Conservation (phyloP, 2,113 vertebrate species). For the Strigops habroptila region DNA sequence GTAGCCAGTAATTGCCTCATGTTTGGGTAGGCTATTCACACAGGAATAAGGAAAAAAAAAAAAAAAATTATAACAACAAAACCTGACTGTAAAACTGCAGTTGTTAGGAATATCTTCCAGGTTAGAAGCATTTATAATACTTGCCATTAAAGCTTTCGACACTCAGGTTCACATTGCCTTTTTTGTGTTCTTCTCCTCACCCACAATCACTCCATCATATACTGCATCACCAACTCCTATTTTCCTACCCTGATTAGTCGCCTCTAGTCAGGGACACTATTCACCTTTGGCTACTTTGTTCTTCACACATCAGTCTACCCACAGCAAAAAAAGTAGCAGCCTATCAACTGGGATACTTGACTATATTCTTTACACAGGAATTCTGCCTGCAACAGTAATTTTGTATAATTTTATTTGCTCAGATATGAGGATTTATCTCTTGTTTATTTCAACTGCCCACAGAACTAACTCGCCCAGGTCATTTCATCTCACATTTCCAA, state of each 20-base stretch:
- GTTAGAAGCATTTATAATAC: background rate
- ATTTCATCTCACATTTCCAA: background rate
- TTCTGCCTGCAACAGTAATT: background rate
- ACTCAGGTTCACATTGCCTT: background rate
- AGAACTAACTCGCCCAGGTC: background rate
- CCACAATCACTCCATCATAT: background rate
- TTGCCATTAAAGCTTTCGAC: background rate
- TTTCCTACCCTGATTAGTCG: background rate
- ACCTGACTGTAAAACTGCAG: background rate
- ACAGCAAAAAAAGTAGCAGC: background rate
- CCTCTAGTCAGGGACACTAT: background rate
- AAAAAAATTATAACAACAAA: background rate
- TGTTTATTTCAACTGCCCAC: background rate
- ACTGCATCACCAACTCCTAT: background rate
- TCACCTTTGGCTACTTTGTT: background rate
- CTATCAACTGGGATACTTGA: background rate
- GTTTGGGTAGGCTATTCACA: background rate
- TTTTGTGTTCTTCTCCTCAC: background rate
- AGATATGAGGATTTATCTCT: background rate
- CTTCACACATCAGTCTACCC: background rate
- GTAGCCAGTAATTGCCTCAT: background rate
- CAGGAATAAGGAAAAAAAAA: background rate
- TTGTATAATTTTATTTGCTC: background rate
- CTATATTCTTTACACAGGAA: background rate
- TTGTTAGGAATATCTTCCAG: background rate